Conservation (phyloP, 2,113 vertebrate genomes). For the Gambusia affinis region DNA sequence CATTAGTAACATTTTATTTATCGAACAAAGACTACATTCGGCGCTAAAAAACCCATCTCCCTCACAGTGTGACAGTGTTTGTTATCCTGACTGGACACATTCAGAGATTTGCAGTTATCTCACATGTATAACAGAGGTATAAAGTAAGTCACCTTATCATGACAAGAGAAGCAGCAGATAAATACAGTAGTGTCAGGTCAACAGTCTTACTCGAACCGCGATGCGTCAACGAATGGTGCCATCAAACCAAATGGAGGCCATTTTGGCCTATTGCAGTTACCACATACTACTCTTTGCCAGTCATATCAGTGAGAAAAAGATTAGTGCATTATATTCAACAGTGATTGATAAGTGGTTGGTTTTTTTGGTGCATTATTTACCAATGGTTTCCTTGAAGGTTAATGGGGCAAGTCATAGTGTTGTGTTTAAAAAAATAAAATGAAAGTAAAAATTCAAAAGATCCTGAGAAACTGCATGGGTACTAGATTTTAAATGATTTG, state of each 20-base stretch:
- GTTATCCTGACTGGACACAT: conserved; percentile 49
- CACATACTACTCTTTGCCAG: conserved; percentile 31
- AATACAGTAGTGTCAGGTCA: conserved; percentile 25
- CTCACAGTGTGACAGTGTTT: conserved; percentile 16
- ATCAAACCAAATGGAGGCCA: not conserved
- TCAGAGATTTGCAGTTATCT: conserved; percentile 59
- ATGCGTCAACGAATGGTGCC: not conserved
- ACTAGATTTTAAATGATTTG: conserved; percentile 17
- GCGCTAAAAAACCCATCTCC: conserved; percentile 25
- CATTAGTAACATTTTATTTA: conserved; percentile 4
- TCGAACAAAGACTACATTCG: conserved; percentile 60
- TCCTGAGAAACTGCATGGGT: conserved; percentile 46
- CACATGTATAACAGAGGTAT: conserved; percentile 46
- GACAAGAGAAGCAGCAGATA: conserved; percentile 48
- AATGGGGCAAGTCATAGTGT: conserved; percentile 25
- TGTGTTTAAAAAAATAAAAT: conserved; percentile 9
- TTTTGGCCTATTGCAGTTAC: not conserved
- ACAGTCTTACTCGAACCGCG: conserved; percentile 29
- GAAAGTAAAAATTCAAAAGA: conserved; percentile 20
- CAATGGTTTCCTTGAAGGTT: conserved; percentile 2
- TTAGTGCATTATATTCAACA: conserved; percentile 52
- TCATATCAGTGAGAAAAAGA: conserved; percentile 59
- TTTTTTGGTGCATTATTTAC: conserved; percentile 1
- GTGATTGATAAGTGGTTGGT: conserved; percentile 41
- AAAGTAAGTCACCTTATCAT: conserved; percentile 59